phyloP scores from a whole-genome alignment of 2,888 invertebrate genomes.

The Sinopyrophorus schimmeli region DNA sequence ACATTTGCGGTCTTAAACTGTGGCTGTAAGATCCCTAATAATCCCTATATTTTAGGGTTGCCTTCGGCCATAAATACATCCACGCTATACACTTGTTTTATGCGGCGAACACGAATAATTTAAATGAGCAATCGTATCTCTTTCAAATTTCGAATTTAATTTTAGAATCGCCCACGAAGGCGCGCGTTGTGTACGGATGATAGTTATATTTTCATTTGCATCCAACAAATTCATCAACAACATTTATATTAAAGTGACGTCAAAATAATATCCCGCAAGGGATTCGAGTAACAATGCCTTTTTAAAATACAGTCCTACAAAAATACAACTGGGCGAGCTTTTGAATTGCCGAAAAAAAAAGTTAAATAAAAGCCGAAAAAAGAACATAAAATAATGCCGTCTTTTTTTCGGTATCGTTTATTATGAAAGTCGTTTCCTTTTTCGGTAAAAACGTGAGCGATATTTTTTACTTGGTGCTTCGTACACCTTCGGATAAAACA shows the following conservation, averaged over 20 bases:
- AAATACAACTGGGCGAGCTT: conserved; percentile 20
- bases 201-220: too few relatives aligned
- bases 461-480: conserved; percentile 22
- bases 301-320: conserved; percentile 26
- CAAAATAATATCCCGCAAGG: conserved; percentile 22
- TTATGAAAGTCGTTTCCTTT: conserved; percentile 13
- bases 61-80: conserved; percentile 21
- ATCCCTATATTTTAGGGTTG: conserved; percentile 23
- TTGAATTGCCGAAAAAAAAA: too few relatives aligned
- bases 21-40: conserved; percentile 21
- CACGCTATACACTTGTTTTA: conserved; percentile 17
- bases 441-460: conserved; percentile 16
- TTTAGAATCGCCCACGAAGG: too few relatives aligned
- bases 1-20: conserved; percentile 22
- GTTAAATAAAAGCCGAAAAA: too few relatives aligned
- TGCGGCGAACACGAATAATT: too few relatives aligned
- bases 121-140: conserved; percentile 11
- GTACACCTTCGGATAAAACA: conserved; percentile 29
- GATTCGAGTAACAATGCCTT: conserved; percentile 19
- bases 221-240: conserved; percentile 13
- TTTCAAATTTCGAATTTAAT: too few relatives aligned
- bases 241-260: conserved; percentile 19
- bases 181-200: too few relatives aligned
- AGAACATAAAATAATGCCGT: too few relatives aligned
- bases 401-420: conserved; percentile 10